Percentiles rank a stretch among this genome's conserved stretches.
phyloP scores from a whole-genome alignment of 1,140 invertebrate genomes.

The Antheraea mylitta region DNA sequence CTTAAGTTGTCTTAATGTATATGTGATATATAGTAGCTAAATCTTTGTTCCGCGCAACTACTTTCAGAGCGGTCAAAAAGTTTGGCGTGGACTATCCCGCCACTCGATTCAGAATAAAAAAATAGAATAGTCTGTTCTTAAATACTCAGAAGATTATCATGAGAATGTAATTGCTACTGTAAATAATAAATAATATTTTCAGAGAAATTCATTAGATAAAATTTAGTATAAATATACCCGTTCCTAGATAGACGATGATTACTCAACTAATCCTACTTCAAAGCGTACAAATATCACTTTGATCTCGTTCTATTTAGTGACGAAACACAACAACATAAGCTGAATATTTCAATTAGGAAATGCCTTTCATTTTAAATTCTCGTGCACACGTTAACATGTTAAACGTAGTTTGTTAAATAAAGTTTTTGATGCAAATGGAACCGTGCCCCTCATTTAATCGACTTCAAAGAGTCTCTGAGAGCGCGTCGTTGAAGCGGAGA shows the following conservation, averaged over 20 bases:
- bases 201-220: background rate
- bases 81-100: too few species aligned
- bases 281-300: conserved; percentile 59
- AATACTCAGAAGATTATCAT: too few species aligned
- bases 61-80: too few species aligned
- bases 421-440: conserved; percentile 62
- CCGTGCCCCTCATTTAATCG: conserved; percentile 66
- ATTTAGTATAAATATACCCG: background rate
- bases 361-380: conserved; percentile 56
- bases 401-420: conserved; percentile 55
- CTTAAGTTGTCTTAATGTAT: too few species aligned
- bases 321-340: conserved; percentile 41
- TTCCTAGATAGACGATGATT: conserved; percentile 8
- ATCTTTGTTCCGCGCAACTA: too few species aligned
- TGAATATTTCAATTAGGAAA: conserved; percentile 61
- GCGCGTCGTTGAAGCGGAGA: conserved; percentile 66
- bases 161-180: background rate
- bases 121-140: too few species aligned
- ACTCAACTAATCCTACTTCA: conserved; percentile 56
- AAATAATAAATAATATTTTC: background rate
- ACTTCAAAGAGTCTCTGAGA: conserved; percentile 73
- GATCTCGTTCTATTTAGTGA: conserved; percentile 69
- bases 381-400: conserved; percentile 38
- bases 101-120: too few species aligned
- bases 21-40: too few species aligned